Evolutionary conservation across 2,113 vertebrate genomes (phyloP), one percentile per base, ranked within the genome.

Genomic region (Ariopsis seemanni): DNA sequence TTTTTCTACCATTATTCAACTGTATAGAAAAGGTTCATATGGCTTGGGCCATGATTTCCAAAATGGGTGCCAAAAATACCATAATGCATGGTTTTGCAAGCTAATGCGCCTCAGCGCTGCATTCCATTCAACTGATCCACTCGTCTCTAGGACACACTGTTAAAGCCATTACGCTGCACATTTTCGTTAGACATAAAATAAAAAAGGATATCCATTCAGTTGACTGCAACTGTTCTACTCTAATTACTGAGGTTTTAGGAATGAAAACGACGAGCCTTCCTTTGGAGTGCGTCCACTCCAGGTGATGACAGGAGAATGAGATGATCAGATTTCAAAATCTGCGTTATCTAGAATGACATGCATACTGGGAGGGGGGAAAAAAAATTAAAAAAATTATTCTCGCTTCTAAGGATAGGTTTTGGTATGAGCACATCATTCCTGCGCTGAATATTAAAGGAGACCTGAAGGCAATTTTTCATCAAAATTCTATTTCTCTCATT

Each of bases 11-110:
- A 25, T 52, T 12, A 81, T 60, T 84, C n/a, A 78, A 50, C 20
- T 57, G 48, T 69, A 52, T 50, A 20, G 52, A 69, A 84, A 84
- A 69, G 34, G 2, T 82, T 81, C 58, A 58, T 2, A 85, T 77
- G 60, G 42, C 52, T 5, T 42, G 62, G 9, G 83, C 27, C 69
- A 12, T 25, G 27, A 55, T 82, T 85, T 88, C 57, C 67, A 63
- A 63, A 20, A 80, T 71, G 74, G 75, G 53, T 85, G 84, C 87
- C 71, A 83, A 71, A 83, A 42, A 42, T 53, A 67, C 65, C 52
- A 30, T 22, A 80, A 82, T 25, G 60, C 60, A 83, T 11, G 10
- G 79, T 82, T 58, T 11, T 50, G 18, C 34, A 25, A 53, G 48
- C 57, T 20, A 30, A 74, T 77, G 57, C 57, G 42, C 7, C 75